Conservation (phyloP, 35 echinoderm and acorn worm genomes). For the Apostichopus parvimensis region DNA sequence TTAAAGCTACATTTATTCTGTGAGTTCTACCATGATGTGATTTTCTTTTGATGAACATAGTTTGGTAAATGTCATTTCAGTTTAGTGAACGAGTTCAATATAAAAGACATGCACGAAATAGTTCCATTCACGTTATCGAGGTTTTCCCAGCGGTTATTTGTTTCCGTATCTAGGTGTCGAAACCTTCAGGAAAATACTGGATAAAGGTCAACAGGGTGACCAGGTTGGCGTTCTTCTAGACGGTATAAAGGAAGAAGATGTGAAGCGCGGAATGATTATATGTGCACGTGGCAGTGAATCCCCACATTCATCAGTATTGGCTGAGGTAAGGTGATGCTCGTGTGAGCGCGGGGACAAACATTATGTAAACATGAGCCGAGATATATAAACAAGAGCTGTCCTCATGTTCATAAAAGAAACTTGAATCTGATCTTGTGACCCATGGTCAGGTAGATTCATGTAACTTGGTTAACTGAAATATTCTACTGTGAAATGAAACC, state of each 20-base stretch:
- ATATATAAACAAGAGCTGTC: background rate
- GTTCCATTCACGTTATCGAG: too few relatives aligned
- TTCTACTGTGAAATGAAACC: background rate
- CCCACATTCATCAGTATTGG: background rate
- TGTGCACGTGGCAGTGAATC: background rate
- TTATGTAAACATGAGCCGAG: background rate
- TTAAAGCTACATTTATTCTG: too few relatives aligned
- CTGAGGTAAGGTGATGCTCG: background rate
- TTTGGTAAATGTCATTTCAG: too few relatives aligned
- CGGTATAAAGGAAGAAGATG: background rate
- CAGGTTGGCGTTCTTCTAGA: background rate
- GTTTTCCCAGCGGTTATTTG: background rate
- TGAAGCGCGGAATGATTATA: background rate
- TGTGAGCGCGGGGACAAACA: too few relatives aligned
- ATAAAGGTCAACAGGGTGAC: background rate
- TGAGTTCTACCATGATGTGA: too few relatives aligned
- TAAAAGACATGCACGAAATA: too few relatives aligned
- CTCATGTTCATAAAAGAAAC: background rate
- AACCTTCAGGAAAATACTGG: background rate
- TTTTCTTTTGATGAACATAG: too few relatives aligned
- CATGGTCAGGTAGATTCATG: background rate
- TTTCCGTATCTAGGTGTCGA: background rate
- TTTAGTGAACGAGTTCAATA: too few relatives aligned
- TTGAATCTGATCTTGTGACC: background rate
- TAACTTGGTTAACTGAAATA: background rate